Evolutionary conservation across 2,113 vertebrate genomes (phyloP), one percentile per base, ranked within the genome.

Genomic region (Dermatemys mawii): DNA sequence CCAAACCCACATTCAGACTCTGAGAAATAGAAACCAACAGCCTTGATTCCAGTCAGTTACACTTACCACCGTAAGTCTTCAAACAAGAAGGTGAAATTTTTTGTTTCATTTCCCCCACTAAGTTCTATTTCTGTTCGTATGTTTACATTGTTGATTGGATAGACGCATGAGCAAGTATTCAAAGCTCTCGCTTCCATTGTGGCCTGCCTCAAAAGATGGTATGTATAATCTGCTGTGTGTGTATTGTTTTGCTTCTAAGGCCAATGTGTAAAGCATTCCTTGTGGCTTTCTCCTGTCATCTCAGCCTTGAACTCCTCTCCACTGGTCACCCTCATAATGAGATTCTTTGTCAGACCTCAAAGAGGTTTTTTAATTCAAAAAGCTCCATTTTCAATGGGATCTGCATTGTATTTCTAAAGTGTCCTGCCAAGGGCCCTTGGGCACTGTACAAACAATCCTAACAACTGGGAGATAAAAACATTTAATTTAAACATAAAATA

Each of bases 391-490:
- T 81, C 92, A 90, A 76, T 53, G 16, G 79, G 48, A 90, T 81
- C 32, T 49, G 79, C 46, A 90, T 0, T 60, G 41, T 83, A 83
- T 6, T 3, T 35, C 76, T 92, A 26, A 87, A 87, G 93, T 44
- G 89, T 27, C 75, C 11, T 27, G 78, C 88, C 91, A 0, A 75
- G 91, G 86, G 86, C 94, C 93, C 70, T 46, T 2, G 90, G 81
- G 89, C 84, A 1, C 87, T 93, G 60, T 53, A 5, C 4, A 1
- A 0, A 5, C 53, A 14, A 73, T 67, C 5, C 85, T 8, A 92
- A 8, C 78, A 90, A 75, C 11, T 90, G 46, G 83, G 87, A 48
- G 83, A 93, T 86, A 88, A 89, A 96, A 86, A 79, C 79, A 22
- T 63, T 4, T 5, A 32, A 70, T 38, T 70, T 38, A 70, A 38